Evolutionary conservation across 2,113 vertebrate genomes (phyloP).

Genomic region (Oryzias javanicus): DNA sequence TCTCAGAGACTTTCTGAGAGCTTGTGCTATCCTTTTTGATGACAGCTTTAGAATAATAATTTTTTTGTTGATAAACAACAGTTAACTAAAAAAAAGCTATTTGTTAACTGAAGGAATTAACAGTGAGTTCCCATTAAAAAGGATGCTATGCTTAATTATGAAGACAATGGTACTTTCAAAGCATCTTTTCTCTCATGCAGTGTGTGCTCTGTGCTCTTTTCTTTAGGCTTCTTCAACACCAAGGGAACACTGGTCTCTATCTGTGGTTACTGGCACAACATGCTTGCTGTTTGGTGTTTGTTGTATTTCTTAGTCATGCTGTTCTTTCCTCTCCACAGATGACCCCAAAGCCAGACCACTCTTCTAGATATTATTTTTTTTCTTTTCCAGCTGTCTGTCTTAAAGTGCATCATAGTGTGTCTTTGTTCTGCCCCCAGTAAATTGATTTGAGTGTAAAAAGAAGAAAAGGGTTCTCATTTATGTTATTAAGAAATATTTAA

Average conservation of each 20-base stretch:
- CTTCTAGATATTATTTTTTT: too few species aligned
- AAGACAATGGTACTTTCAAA: not conserved
- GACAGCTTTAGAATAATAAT: slow-evolving; percentile 8
- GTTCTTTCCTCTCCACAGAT: not conserved
- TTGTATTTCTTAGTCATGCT: not conserved
- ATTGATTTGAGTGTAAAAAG: too few species aligned
- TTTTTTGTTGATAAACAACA: not conserved
- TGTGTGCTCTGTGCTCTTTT: not conserved
- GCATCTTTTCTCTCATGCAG: not conserved
- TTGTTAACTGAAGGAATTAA: not conserved
- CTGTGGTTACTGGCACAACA: not conserved
- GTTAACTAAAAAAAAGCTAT: not conserved
- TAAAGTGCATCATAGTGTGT: not conserved
- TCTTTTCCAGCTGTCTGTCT: too few species aligned
- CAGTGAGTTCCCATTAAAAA: not conserved
- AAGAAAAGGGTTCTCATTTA: too few species aligned
- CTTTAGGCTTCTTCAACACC: not conserved
- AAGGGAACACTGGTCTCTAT: not conserved
- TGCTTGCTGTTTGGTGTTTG: not conserved
- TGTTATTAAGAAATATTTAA: too few species aligned
- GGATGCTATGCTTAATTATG: not conserved
- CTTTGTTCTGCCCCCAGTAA: too few species aligned
- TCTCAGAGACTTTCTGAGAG: slow-evolving; percentile 36
- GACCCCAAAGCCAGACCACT: not conserved
- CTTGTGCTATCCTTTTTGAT: slow-evolving; percentile 39